These are phyloP conservation scores for Elanoides forficatus DNA, from an alignment of 2,113 vertebrate species.

Conservation along the genomic window DNA sequence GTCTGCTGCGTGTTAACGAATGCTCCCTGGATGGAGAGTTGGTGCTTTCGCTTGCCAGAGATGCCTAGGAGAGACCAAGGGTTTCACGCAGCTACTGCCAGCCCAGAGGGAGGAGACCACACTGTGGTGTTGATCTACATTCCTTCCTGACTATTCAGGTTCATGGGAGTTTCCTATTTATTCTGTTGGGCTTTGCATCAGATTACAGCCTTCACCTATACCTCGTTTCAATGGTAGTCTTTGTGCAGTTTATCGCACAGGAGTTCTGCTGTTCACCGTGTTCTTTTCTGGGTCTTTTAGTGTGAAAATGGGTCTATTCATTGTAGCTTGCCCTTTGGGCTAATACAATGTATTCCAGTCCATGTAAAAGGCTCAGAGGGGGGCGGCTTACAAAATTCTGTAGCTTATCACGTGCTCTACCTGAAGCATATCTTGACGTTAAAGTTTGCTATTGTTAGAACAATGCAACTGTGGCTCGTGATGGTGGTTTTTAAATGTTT, in stretches of 20 bases:
- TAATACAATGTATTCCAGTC: background rate
- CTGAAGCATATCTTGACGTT: background rate
- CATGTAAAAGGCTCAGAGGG: background rate
- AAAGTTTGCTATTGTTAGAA: background rate
- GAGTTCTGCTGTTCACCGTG: background rate
- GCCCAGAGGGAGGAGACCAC: background rate
- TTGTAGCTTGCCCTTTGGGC: background rate
- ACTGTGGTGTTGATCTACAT: background rate
- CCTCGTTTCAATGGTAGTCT: background rate
- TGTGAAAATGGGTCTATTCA: background rate
- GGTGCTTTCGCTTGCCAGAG: background rate
- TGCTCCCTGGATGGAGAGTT: background rate
- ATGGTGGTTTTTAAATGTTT: accelerated
- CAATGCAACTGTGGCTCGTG: background rate
- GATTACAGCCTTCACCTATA: background rate
- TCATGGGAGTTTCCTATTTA: background rate
- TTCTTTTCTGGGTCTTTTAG: background rate
- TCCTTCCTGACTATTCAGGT: background rate
- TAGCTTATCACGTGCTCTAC: background rate
- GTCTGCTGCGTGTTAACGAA: background rate
- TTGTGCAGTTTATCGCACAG: background rate
- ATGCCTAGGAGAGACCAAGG: background rate
- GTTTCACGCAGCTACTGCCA: background rate
- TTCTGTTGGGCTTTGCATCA: background rate
- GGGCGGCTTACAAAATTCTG: background rate